A percentile compares a stretch with the other conserved stretches of the same genome.
Evolutionary conservation across 2,888 invertebrate species (phyloP).

Genomic region (Mallateleia sp.): DNA sequence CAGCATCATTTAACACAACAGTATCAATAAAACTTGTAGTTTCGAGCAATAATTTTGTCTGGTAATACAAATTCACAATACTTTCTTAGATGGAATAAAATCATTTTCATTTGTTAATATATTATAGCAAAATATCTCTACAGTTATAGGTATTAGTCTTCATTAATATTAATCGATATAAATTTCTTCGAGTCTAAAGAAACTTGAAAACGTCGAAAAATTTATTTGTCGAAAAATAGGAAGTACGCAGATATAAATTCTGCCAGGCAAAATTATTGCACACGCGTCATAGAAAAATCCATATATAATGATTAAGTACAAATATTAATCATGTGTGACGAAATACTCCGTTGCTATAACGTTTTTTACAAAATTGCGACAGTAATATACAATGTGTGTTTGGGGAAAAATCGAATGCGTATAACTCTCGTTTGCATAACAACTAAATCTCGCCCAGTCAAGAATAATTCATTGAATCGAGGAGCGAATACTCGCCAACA

Average conservation of each 20-base stretch:
- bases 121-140: constrained; percentile 51
- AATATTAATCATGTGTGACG: constrained; percentile 55
- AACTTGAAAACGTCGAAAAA: constrained; percentile 43
- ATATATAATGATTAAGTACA: constrained; percentile 54
- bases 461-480: constrained; percentile 30
- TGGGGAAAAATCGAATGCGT: constrained; percentile 26
- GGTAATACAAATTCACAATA: constrained; percentile 1
- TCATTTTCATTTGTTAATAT: constrained; percentile 11
- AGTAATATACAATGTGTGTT: constrained; percentile 43
- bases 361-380: constrained; percentile 50
- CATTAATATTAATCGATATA: constrained; percentile 25
- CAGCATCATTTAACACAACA: constrained; percentile 33
- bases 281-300: constrained; percentile 43
- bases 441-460: constrained; percentile 7
- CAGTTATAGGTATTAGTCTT: constrained; percentile 30
- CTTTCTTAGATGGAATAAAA: constrained; percentile 31
- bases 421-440: constrained; percentile 20
- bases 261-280: constrained; percentile 62
- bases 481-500: constrained; percentile 11
- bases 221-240: constrained; percentile 40
- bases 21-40: constrained; percentile 7
- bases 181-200: constrained; percentile 46
- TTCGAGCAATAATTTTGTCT: constrained; percentile 44
- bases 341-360: constrained; percentile 26
- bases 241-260: constrained; percentile 59